Evolutionary conservation across 92 coral and sea anemone species (phyloP), one percentile per base, ranked within the genome.

Genomic region (Siderastrea radians): DNA sequence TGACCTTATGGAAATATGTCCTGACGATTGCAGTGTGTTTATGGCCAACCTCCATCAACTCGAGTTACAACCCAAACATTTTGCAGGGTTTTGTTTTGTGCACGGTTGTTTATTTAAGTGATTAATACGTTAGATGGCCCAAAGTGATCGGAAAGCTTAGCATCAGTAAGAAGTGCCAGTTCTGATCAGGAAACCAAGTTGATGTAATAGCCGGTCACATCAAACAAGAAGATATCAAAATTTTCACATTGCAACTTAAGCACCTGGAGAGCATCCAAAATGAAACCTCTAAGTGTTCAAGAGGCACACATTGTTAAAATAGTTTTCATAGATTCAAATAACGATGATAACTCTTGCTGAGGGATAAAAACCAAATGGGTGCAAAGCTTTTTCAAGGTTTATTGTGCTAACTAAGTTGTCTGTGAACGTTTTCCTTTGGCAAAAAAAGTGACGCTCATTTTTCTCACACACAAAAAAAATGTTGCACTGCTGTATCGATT

Each of bases 191-290:
- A 84, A 84, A 63, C 76, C 63, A 17, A 49, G 60, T 59, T 49
- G 58, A 11, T 49, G 80, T 72, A 83, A 61, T n/a, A 57, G 49
- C 66, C 77, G 68, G 85, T 7, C 72, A 81, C 85, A 69, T 84
- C 87, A 84, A 73, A 84, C 62, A 49, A 38, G 19, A 6, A 73
- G 69, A 73, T 74, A 84, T 49, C 48, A 15, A 73, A 51, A 61
- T 49, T 74, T 73, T 7, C 8, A 60, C 70, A 82, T 70, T 82
- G 57, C 86, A 63, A 59, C 5, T 14, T 46, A 51, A 74, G 63
- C 87, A 61, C 73, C 81, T 74, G 87, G 81, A 84, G 80, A 73
- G 74, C 72, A 26, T 57, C 79, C 87, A 72, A 70, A 5, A 60
- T 59, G 14, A 47, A 72, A 71, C 12, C 6, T 45, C 52, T 14